Evolutionary conservation across 64 coral and sea anemone genomes (phyloP).

Genomic region (Pocillopora verrucosa): DNA sequence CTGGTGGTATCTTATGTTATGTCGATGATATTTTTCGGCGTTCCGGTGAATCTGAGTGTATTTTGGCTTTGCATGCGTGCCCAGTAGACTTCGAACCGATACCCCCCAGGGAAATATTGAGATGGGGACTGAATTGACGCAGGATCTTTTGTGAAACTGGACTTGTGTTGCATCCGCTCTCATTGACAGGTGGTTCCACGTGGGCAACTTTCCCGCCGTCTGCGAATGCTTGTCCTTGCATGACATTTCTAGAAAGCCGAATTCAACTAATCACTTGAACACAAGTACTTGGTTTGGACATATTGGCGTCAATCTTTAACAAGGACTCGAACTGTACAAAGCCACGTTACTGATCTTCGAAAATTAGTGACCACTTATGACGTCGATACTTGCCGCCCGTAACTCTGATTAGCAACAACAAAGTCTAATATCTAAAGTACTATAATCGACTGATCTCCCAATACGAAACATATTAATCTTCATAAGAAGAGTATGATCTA

Average conservation of each 20-base stretch:
- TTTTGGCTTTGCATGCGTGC: slow-evolving; percentile 12
- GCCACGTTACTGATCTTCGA: not conserved
- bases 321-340: no score
- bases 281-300: not conserved
- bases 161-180: not conserved
- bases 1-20: not conserved
- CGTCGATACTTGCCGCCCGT: not conserved
- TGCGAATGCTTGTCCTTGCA: not conserved
- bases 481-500: slow-evolving; percentile 7
- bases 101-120: slow-evolving; percentile 7
- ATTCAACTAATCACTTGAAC: slow-evolving; percentile 13
- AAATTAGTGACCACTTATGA: not conserved
- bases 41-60: not conserved
- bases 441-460: slow-evolving; percentile 24
- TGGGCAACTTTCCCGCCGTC: not conserved
- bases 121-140: not conserved
- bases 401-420: slow-evolving; percentile 9
- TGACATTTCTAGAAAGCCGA: slow-evolving; percentile 13
- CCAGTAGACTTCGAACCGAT: not conserved
- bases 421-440: slow-evolving; percentile 38
- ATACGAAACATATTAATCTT: slow-evolving; percentile 14
- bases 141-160: not conserved
- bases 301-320: not conserved
- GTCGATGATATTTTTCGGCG: slow-evolving; percentile 9
- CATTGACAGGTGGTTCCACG: not conserved